A percentile compares a stretch with the other conserved stretches of the same genome.
Evolutionary conservation across 2,888 invertebrate genomes (phyloP).

Genomic region (Poecilus cupreus): DNA sequence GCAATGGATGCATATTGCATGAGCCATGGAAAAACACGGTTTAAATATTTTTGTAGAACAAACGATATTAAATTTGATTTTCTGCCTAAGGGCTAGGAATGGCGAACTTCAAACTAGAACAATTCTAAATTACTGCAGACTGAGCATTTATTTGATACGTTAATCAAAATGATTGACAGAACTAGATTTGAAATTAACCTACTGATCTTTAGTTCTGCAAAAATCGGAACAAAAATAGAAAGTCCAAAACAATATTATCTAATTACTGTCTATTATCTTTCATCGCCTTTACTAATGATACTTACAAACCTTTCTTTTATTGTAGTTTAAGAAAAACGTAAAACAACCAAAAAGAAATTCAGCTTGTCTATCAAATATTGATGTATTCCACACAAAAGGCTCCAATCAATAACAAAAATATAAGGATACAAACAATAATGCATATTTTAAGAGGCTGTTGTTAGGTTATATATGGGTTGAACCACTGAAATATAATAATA

Average conservation of each 20-base stretch:
- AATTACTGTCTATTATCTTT: constrained; percentile 9
- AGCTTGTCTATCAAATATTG: too few relatives aligned
- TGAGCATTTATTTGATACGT: constrained; percentile 3
- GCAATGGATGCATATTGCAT: neutral
- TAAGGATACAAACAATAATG: too few relatives aligned
- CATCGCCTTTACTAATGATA: neutral
- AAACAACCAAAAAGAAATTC: neutral
- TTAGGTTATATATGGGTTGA: too few relatives aligned
- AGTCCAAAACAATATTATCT: constrained; percentile 17
- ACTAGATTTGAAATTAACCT: constrained; percentile 45
- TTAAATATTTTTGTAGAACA: too few relatives aligned
- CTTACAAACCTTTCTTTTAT: neutral
- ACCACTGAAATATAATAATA: too few relatives aligned
- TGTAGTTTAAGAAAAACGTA: too few relatives aligned
- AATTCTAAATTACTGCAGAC: constrained; percentile 18
- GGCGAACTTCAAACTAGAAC: constrained; percentile 14
- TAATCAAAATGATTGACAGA: constrained; percentile 51
- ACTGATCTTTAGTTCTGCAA: constrained; percentile 36
- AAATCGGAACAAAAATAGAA: constrained; percentile 20
- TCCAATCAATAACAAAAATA: too few relatives aligned
- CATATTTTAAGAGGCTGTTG: too few relatives aligned
- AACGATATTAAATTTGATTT: neutral
- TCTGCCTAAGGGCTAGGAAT: constrained; percentile 9
- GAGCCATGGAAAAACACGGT: neutral
- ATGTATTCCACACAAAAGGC: too few relatives aligned